Evolutionary conservation across 2,888 invertebrate species (phyloP).

Genomic region (Kuschelorhynchus macadamiae): DNA sequence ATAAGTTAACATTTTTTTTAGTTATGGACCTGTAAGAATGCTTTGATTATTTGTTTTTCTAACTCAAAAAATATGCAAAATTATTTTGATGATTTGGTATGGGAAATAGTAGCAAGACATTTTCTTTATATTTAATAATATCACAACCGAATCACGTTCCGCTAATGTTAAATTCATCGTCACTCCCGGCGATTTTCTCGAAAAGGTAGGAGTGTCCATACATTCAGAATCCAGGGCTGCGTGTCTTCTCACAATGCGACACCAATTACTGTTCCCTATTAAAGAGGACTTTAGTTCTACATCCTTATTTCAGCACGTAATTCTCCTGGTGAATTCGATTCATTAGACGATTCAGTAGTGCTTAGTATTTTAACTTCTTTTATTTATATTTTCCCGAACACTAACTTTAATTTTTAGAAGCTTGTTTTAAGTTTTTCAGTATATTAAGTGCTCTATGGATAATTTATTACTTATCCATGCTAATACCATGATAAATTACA

Average conservation of each 20-base stretch:
- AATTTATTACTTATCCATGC: too few species aligned
- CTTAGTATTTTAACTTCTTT: constrained; percentile 38
- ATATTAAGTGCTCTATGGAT: too few species aligned
- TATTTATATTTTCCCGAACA: constrained; percentile 28
- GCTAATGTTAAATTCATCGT: constrained; percentile 36
- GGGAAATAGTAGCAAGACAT: not conserved
- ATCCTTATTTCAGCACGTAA: constrained; percentile 58
- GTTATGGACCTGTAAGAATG: too few species aligned
- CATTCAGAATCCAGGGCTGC: constrained; percentile 51
- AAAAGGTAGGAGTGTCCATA: constrained; percentile 55
- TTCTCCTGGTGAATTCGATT: constrained; percentile 56
- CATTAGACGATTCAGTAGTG: constrained; percentile 51
- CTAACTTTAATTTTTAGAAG: not conserved
- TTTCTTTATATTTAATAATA: constrained; percentile 20
- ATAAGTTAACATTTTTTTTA: too few species aligned
- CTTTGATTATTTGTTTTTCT: too few species aligned
- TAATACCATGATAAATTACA: too few species aligned
- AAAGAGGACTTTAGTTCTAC: constrained; percentile 47
- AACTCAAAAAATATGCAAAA: too few species aligned
- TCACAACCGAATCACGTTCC: constrained; percentile 53
- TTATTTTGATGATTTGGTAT: too few species aligned
- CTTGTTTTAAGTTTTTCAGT: too few species aligned
- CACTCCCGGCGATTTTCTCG: constrained; percentile 49
- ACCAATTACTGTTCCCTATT: constrained; percentile 55
- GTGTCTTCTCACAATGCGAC: constrained; percentile 57